Percentiles rank a stretch among this genome's conserved stretches.
Evolutionary conservation across 1,140 invertebrate genomes (phyloP).

Genomic region (Bombus waltoni): DNA sequence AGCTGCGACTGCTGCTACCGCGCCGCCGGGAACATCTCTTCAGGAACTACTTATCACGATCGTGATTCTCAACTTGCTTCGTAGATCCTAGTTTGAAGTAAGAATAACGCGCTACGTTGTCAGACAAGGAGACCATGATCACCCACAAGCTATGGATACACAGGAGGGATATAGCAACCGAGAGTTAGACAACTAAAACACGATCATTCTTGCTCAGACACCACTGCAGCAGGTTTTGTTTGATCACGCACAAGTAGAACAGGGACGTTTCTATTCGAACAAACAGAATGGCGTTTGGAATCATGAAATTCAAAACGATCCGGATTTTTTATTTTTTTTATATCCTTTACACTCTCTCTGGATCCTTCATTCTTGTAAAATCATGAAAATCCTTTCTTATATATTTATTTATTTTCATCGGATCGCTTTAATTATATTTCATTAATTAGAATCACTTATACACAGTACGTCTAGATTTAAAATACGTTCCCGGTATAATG

Average conservation of each 20-base stretch:
- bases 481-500: too few species aligned
- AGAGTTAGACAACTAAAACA: conserved; percentile 1
- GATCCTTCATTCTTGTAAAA: too few species aligned
- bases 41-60: conserved; percentile 4
- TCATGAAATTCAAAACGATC: too few species aligned
- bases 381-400: too few species aligned
- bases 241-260: neutral
- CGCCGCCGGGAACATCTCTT: neutral
- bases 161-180: too few species aligned
- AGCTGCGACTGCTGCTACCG: neutral
- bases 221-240: neutral
- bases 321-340: neutral
- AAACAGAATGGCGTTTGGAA: neutral
- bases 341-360: too few species aligned
- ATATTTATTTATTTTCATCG: too few species aligned
- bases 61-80: neutral
- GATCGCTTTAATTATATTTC: too few species aligned
- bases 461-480: too few species aligned
- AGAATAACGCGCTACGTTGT: neutral
- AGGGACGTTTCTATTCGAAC: neutral
- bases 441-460: too few species aligned
- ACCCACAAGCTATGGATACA: neutral
- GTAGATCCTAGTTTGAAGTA: neutral
- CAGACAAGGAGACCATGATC: neutral
- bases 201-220: neutral